Percentiles rank a stretch among this genome's conserved stretches.
phyloP scores from a whole-genome alignment of 2,113 vertebrate genomes.

The Muscicapa adusta region DNA sequence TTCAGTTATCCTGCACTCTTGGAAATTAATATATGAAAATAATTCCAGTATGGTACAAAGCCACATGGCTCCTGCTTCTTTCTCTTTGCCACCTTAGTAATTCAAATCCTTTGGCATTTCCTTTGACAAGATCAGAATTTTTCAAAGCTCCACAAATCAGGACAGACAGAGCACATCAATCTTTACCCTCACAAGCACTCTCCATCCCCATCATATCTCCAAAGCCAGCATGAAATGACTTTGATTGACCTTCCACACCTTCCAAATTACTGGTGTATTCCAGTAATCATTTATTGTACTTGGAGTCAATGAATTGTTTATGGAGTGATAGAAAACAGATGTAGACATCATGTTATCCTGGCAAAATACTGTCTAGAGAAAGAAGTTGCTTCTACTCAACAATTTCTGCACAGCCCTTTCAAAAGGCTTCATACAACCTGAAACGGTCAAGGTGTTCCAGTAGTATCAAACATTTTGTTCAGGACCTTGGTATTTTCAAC shows the following conservation, averaged over 20 bases:
- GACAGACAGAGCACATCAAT: rapidly evolving
- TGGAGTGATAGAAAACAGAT: not conserved
- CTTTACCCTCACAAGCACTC: not conserved
- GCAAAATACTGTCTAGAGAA: not conserved
- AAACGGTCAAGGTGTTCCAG: not conserved
- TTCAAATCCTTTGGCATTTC: not conserved
- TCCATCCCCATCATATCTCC: rapidly evolving
- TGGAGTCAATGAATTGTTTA: not conserved
- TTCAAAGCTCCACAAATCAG: not conserved
- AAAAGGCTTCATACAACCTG: not conserved
- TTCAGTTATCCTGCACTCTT: not conserved
- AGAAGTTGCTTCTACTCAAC: not conserved
- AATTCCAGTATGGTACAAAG: rapidly evolving
- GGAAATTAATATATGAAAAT: not conserved
- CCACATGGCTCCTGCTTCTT: rapidly evolving
- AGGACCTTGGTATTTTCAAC: not conserved
- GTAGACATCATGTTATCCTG: not conserved
- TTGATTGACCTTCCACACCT: not conserved
- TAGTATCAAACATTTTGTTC: not conserved
- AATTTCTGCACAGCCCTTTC: not conserved
- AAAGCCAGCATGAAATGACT: not conserved
- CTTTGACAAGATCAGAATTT: not conserved
- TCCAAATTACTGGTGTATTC: not conserved
- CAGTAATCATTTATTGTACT: not conserved
- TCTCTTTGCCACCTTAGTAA: not conserved